phyloP scores from a whole-genome alignment of 2,113 vertebrate genomes.

The Miniopterus natalensis region DNA sequence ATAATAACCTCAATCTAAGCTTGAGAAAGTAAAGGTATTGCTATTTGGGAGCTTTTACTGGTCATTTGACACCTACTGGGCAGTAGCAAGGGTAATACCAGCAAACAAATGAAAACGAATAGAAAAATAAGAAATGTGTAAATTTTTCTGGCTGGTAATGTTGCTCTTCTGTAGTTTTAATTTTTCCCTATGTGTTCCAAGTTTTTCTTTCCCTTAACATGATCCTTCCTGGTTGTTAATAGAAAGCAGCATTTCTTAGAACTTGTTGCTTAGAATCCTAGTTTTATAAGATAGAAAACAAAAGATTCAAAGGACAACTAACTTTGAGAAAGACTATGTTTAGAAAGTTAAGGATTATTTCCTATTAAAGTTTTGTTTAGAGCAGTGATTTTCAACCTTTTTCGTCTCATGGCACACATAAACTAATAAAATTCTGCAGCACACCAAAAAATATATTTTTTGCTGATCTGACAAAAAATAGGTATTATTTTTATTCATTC shows the following conservation, averaged over 20 bases:
- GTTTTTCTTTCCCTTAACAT: background rate
- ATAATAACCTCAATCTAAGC: background rate
- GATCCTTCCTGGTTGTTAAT: background rate
- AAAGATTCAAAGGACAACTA: background rate
- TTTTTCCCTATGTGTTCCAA: background rate
- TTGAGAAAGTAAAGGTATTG: background rate
- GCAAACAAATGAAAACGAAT: background rate
- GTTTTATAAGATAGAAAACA: background rate
- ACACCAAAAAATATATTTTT: background rate
- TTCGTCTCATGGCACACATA: background rate
- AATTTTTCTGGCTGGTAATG: background rate
- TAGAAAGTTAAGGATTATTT: slow-evolving; percentile 6
- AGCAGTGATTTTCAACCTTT: background rate
- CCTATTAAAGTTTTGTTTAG: background rate
- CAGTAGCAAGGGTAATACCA: background rate
- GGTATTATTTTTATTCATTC: background rate
- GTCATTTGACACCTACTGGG: background rate
- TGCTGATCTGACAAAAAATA: background rate
- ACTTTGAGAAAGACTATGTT: background rate
- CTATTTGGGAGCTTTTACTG: background rate
- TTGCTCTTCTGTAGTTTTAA: background rate
- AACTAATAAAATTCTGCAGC: background rate
- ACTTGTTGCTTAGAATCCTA: background rate
- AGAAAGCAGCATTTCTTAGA: background rate
- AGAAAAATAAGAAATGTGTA: background rate